Conservation (phyloP, 2,888 invertebrate genomes). For the Cataglyphis rosenhaueri region DNA sequence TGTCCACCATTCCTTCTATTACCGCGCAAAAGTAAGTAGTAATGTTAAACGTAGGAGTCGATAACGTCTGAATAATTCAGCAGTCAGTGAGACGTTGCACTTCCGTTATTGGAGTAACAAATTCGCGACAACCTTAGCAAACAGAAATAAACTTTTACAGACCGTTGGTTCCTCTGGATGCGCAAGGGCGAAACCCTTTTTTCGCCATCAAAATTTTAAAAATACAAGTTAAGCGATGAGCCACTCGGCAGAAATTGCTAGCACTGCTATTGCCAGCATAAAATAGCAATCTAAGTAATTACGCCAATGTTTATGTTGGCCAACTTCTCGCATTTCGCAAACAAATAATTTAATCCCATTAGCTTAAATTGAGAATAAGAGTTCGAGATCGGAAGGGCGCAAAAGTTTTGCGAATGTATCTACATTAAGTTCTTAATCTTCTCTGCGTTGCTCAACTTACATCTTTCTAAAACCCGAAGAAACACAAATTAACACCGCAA, state of each 20-base stretch:
- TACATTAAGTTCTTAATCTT: not conserved
- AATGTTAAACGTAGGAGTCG: conserved; percentile 44
- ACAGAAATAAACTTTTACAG: conserved; percentile 51
- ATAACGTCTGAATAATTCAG: conserved; percentile 54
- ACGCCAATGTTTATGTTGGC: not conserved
- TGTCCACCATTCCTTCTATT: conserved; percentile 27
- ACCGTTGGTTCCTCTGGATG: conserved; percentile 13
- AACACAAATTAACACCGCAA: not conserved
- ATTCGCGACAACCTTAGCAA: conserved; percentile 39
- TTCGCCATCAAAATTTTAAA: conserved; percentile 8
- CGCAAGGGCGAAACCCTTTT: not conserved
- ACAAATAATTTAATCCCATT: conserved; percentile 17
- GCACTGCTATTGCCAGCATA: conserved; percentile 1
- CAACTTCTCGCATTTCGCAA: conserved; percentile 19
- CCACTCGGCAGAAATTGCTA: not conserved
- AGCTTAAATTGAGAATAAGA: conserved; percentile 15
- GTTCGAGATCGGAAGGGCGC: not conserved
- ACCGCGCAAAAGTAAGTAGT: conserved; percentile 12
- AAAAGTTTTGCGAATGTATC: not conserved
- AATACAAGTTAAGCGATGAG: not conserved
- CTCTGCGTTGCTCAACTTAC: not conserved
- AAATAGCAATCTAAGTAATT: conserved; percentile 33
- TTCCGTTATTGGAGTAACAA: conserved; percentile 46
- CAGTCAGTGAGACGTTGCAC: conserved; percentile 47
- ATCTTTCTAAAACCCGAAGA: not conserved